Conservation (phyloP, 2,888 invertebrate species). For the Acronicta leporina region DNA sequence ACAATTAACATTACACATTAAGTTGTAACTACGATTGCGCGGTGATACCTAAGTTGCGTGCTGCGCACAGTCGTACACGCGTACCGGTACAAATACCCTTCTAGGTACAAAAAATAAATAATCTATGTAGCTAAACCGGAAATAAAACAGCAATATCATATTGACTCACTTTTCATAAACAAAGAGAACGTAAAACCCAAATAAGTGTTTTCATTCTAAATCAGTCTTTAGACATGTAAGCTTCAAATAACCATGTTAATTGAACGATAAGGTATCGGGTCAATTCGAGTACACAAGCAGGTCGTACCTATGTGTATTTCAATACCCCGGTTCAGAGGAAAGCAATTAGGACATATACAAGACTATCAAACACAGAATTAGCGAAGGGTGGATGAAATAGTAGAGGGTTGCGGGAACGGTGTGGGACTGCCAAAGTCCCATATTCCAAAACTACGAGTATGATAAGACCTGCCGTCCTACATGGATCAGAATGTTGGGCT, state of each 20-base stretch:
- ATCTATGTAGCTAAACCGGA: not conserved
- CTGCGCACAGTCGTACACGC: conserved; percentile 24
- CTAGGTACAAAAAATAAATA: conserved; percentile 2
- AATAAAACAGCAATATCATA: conserved; percentile 2
- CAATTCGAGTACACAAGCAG: too few relatives aligned
- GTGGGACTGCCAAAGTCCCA: too few relatives aligned
- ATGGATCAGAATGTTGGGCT: too few relatives aligned
- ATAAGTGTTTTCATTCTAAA: not conserved
- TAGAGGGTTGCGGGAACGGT: too few relatives aligned
- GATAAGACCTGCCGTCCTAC: too few relatives aligned
- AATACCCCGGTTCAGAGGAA: too few relatives aligned
- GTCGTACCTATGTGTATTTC: too few relatives aligned
- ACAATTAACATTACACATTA: conserved; percentile 37
- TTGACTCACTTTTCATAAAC: conserved; percentile 15
- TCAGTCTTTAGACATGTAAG: conserved; percentile 15
- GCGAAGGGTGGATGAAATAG: too few relatives aligned
- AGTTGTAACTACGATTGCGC: conserved; percentile 47
- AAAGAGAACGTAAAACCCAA: conserved; percentile 3
- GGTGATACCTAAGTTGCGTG: conserved; percentile 41
- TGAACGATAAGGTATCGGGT: too few relatives aligned
- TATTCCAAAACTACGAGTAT: too few relatives aligned
- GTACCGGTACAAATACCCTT: conserved; percentile 1
- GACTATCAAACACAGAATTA: too few relatives aligned
- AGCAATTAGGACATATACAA: too few relatives aligned
- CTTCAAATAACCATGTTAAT: conserved; percentile 42